These are phyloP conservation scores for Chinchilla lanigera DNA, from an alignment of 2,113 vertebrate species.

Conservation along the genomic window DNA sequence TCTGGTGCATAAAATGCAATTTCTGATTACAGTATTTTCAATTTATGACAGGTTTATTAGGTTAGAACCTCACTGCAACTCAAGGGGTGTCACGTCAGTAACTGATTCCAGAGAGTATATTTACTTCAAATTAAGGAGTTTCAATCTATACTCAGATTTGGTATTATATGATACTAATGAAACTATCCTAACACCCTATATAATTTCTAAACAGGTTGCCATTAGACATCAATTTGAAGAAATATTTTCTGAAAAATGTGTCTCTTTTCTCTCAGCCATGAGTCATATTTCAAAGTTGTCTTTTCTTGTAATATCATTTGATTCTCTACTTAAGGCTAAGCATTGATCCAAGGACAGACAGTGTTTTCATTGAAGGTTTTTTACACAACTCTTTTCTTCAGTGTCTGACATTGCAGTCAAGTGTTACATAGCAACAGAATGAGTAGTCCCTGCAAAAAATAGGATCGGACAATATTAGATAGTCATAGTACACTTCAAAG, in stretches of 20 bases:
- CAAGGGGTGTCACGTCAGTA: background rate
- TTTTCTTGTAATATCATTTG: background rate
- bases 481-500: background rate
- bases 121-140: background rate
- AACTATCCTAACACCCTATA: background rate
- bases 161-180: background rate
- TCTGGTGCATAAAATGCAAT: background rate
- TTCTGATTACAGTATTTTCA: background rate
- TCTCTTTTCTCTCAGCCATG: background rate
- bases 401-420: conserved; percentile 26
- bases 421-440: conserved; percentile 4
- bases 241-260: conserved; percentile 1
- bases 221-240: background rate
- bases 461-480: background rate
- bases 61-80: background rate
- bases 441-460: background rate
- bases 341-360: conserved; percentile 6
- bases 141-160: background rate
- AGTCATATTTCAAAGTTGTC: background rate
- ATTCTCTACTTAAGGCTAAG: background rate
- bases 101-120: background rate
- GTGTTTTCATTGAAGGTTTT: background rate
- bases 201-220: background rate
- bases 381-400: background rate
- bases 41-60: background rate